Evolutionary conservation across 2,797 vertebrate genomes (phyloP).

Genomic region (Lagocephalus sceleratus): DNA sequence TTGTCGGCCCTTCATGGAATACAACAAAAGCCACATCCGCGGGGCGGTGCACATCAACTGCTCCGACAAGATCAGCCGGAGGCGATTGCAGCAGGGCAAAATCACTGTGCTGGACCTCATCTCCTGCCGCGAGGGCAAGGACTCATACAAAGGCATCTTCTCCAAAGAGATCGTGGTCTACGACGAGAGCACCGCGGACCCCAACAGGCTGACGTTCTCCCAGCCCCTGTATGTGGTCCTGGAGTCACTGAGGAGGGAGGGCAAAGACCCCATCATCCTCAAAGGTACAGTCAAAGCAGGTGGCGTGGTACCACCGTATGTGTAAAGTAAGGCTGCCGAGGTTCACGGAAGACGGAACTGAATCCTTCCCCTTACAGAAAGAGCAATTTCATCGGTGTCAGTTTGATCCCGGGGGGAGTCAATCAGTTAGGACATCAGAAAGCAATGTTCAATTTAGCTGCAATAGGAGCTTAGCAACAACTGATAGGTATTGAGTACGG

Average conservation of each 20-base stretch:
- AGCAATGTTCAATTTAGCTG: constrained; percentile 15
- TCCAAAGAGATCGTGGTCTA: constrained; percentile 99
- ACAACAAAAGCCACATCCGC: constrained; percentile 96
- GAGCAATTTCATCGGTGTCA: constrained; percentile 26
- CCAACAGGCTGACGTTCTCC: constrained; percentile 85
- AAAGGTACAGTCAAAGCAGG: constrained; percentile 79
- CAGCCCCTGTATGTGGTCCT: constrained; percentile 92
- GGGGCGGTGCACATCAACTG: constrained; percentile 98
- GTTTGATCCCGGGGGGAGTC: constrained; percentile 26
- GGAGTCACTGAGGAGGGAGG: constrained; percentile 95
- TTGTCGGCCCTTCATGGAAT: constrained; percentile 97
- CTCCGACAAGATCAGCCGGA: constrained; percentile 96
- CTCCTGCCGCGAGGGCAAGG: constrained; percentile 92
- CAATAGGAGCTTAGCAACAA: constrained; percentile 6
- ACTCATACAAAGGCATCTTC: constrained; percentile 97
- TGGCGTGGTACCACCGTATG: too few species aligned
- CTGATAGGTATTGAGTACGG: constrained; percentile 16
- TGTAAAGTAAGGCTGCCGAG: constrained; percentile 40
- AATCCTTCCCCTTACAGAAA: constrained; percentile 17
- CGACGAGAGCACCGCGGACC: constrained; percentile 92
- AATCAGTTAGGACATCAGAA: constrained; percentile 30
- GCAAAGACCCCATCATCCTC: constrained; percentile 93
- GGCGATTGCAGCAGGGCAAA: constrained; percentile 96
- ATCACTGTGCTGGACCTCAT: constrained; percentile 98
- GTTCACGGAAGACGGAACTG: neutral